phyloP scores from a whole-genome alignment of 2,888 invertebrate species.

The Trachelus stipa region DNA sequence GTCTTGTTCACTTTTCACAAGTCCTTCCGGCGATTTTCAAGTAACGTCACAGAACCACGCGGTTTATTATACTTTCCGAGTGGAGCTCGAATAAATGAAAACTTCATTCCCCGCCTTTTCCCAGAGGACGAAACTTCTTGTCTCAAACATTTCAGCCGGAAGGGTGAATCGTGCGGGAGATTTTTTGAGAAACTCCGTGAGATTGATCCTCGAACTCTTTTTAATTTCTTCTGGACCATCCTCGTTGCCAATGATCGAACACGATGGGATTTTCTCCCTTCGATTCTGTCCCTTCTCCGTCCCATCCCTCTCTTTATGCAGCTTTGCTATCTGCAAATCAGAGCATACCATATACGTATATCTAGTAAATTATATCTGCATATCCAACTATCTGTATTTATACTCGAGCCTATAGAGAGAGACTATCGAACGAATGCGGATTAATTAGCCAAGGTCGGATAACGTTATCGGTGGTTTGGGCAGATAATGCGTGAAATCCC shows the following conservation, averaged over 20 bases:
- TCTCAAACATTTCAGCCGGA: neutral
- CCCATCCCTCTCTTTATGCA: neutral
- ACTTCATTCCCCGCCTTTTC: neutral
- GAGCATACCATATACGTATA: neutral
- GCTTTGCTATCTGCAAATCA: neutral
- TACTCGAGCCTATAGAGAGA: neutral
- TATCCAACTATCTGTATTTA: neutral
- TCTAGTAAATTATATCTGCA: neutral
- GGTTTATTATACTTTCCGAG: neutral
- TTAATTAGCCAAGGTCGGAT: constrained; percentile 37
- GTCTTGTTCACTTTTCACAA: neutral
- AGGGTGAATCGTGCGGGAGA: neutral
- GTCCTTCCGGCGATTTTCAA: neutral
- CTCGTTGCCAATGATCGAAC: neutral
- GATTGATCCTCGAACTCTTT: neutral
- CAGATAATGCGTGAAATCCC: constrained; percentile 39
- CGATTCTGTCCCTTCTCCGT: neutral
- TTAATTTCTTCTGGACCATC: neutral
- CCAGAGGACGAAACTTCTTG: neutral
- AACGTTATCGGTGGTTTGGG: constrained; percentile 42
- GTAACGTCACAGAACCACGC: neutral
- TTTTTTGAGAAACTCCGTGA: too few species aligned
- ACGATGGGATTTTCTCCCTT: neutral
- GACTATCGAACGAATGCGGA: constrained; percentile 32
- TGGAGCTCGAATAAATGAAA: neutral